A percentile compares a stretch with the other conserved stretches of the same genome.
These are phyloP conservation scores for Corythaixoides concolor DNA, from an alignment of 2,113 vertebrate genomes.

Conservation along the genomic window DNA sequence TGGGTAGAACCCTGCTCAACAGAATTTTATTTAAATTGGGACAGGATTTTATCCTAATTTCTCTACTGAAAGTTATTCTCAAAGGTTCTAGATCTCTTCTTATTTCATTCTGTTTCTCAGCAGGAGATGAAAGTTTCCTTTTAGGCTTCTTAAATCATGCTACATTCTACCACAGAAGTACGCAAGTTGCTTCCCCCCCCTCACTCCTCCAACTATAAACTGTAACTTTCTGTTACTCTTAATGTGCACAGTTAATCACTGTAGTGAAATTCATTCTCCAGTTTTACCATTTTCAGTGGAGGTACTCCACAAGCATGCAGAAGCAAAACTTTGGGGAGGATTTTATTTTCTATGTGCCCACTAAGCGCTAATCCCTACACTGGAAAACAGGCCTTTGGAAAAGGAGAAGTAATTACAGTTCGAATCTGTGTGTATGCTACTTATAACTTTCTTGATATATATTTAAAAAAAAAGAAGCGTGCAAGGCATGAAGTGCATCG, in stretches of 20 bases:
- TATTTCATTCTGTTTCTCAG: neutral
- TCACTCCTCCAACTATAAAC: neutral
- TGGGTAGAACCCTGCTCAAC: slow-evolving; percentile 30
- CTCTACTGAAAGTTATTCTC: neutral
- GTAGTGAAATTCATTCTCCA: neutral
- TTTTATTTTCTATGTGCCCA: neutral
- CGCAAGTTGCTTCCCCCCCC: neutral
- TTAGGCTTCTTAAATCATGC: neutral
- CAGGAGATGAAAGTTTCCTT: neutral
- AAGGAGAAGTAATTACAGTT: neutral
- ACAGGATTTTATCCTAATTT: slow-evolving; percentile 33
- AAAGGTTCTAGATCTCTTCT: neutral
- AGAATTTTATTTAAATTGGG: slow-evolving; percentile 41
- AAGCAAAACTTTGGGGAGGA: neutral
- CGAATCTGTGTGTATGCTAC: neutral
- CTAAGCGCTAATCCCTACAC: neutral
- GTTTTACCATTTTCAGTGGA: neutral
- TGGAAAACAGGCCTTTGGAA: neutral
- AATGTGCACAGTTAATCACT: neutral
- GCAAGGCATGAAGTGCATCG: neutral
- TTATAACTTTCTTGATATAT: neutral
- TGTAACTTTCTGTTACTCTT: neutral
- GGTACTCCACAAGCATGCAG: neutral
- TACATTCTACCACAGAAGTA: neutral
- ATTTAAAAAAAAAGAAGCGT: neutral